phyloP scores from a whole-genome alignment of 2,888 invertebrate species.

The Eulithis testata region DNA sequence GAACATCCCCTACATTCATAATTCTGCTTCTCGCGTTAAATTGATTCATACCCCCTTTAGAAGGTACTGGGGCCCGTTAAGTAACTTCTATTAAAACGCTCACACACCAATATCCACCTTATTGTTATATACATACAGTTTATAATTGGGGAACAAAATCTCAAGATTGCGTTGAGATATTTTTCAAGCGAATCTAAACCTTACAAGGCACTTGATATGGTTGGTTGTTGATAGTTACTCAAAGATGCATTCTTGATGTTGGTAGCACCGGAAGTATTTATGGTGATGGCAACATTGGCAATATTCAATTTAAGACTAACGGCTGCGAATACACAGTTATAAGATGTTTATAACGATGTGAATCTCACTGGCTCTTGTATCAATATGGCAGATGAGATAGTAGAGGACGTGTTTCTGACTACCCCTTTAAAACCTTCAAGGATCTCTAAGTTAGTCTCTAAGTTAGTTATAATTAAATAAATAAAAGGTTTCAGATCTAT shows the following conservation, averaged over 20 bases:
- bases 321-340: conserved; percentile 8
- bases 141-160: conserved; percentile 16
- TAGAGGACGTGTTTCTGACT: no score
- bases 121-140: conserved; percentile 11
- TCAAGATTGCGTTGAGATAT: conserved; percentile 33
- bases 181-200: conserved; percentile 23
- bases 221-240: conserved; percentile 26
- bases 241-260: conserved; percentile 50
- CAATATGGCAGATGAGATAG: no score
- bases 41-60: conserved; percentile 61
- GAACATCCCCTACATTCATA: conserved; percentile 38
- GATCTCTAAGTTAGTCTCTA: no score
- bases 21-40: conserved; percentile 51
- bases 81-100: conserved; percentile 33
- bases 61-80: conserved; percentile 43
- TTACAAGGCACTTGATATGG: not conserved
- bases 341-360: not conserved
- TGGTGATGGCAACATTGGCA: conserved; percentile 47
- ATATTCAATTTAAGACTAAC: conserved; percentile 44
- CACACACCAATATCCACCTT: conserved; percentile 32
- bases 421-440: no score
- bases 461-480: no score
- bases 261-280: conserved; percentile 45
- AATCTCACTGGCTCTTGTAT: not conserved
- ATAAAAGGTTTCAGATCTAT: no score